Conservation (phyloP, 1,140 invertebrate genomes). For the Drosophila kohkoa region DNA sequence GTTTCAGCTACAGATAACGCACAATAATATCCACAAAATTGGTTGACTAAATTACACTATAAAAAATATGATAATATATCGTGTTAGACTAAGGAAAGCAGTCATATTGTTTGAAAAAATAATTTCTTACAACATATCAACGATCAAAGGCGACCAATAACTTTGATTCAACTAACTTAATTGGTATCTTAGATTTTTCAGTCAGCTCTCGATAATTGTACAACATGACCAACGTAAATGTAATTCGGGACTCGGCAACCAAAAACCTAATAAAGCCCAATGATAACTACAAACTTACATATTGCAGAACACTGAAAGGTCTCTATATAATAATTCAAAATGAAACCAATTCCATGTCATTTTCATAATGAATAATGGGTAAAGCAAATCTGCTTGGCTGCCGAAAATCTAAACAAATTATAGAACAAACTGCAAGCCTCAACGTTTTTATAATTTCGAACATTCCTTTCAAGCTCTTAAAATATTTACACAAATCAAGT, state of each 20-base stretch:
- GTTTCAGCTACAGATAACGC: conserved; percentile 12
- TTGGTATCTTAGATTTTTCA: not conserved
- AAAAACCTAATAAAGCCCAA: not conserved
- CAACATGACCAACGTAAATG: conserved; percentile 3
- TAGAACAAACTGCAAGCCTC: not conserved
- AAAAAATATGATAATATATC: not conserved
- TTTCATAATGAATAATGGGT: conserved; percentile 1
- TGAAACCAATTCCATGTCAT: conserved; percentile 1
- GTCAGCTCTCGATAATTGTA: not conserved
- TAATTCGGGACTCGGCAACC: not conserved
- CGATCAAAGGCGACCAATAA: not conserved
- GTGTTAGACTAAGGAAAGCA: not conserved
- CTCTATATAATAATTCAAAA: conserved; percentile 3
- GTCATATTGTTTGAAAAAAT: not conserved
- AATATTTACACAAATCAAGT: conserved; percentile 16
- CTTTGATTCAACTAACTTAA: conserved; percentile 5
- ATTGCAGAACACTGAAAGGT: not conserved
- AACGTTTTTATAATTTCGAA: not conserved
- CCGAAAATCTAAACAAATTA: not conserved
- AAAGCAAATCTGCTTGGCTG: not conserved
- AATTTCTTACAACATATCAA: not conserved
- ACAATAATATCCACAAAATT: conserved; percentile 21
- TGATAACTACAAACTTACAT: not conserved
- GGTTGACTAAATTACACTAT: conserved; percentile 1
- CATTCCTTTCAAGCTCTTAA: not conserved